These are phyloP conservation scores for Melanostigma gelatinosum DNA, from an alignment of 2,113 vertebrate species.

Conservation along the genomic window DNA sequence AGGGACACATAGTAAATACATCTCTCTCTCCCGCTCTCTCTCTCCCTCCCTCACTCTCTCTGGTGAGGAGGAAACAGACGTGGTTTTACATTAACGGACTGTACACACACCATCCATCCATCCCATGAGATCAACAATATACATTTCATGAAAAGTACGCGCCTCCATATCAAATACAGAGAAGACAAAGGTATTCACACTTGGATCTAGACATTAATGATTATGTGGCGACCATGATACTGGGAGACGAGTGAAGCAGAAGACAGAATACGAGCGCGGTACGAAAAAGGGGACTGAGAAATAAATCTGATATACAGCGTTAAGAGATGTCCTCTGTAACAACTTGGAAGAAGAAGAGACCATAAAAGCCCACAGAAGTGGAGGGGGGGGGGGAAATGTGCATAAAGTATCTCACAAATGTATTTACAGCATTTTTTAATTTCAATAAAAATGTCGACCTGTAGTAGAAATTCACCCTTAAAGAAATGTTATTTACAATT, in stretches of 20 bases:
- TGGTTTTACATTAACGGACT: constrained; percentile 61
- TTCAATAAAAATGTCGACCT: constrained; percentile 85
- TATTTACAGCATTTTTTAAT: constrained; percentile 84
- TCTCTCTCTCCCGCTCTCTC: constrained; percentile 16
- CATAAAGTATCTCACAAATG: constrained; percentile 83
- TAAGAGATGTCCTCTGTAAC: constrained; percentile 68
- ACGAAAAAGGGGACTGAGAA: constrained; percentile 60
- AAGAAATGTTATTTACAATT: constrained; percentile 86
- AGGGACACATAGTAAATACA: constrained; percentile 74
- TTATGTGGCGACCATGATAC: constrained; percentile 67
- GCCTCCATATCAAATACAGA: constrained; percentile 78
- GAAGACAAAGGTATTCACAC: constrained; percentile 72
- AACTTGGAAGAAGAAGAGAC: constrained; percentile 51
- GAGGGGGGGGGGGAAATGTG: constrained; percentile 63
- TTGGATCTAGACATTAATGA: constrained; percentile 73
- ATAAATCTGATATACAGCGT: constrained; percentile 74
- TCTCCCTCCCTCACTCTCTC: constrained; percentile 10
- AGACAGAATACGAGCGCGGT: constrained; percentile 66
- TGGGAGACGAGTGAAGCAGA: constrained; percentile 60
- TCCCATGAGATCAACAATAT: constrained; percentile 66
- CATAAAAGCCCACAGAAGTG: constrained; percentile 51
- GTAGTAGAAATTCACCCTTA: constrained; percentile 85
- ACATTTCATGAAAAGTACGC: constrained; percentile 72
- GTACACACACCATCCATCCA: constrained; percentile 64
- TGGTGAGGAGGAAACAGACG: constrained; percentile 62